Evolutionary conservation across 2,113 vertebrate species (phyloP).

Genomic region (Calyptommatus sinebrachiatus): DNA sequence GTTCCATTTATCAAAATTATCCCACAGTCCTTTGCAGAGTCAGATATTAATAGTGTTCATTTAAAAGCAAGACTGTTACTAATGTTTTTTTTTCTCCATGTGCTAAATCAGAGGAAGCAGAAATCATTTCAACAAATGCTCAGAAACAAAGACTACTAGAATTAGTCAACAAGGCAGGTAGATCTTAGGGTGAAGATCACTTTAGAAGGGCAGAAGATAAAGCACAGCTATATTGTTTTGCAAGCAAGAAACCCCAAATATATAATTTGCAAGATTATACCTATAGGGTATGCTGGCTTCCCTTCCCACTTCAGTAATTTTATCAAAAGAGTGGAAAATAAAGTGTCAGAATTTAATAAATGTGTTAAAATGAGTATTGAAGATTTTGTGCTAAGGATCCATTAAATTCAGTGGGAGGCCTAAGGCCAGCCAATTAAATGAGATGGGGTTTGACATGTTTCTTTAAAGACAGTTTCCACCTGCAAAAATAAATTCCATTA

Average conservation of each 20-base stretch:
- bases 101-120: slow-evolving; percentile 73
- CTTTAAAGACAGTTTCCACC: neutral
- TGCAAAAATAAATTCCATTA: no score
- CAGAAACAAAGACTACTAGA: slow-evolving; percentile 51
- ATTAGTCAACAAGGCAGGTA: slow-evolving; percentile 64
- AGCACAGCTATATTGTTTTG: slow-evolving; percentile 23
- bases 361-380: neutral
- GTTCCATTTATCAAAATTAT: slow-evolving; percentile 82
- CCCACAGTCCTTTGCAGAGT: slow-evolving; percentile 72
- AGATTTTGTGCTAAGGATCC: neutral
- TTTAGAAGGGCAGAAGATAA: slow-evolving; percentile 16
- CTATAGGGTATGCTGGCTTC: neutral
- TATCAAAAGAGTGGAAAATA: neutral
- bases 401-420: neutral
- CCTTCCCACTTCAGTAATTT: neutral
- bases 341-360: neutral
- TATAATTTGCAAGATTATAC: no score
- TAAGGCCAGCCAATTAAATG: neutral
- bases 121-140: slow-evolving; percentile 69
- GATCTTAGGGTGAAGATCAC: slow-evolving; percentile 44
- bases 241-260: slow-evolving; percentile 2
- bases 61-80: slow-evolving; percentile 75
- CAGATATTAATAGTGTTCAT: slow-evolving; percentile 79
- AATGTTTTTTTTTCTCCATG: slow-evolving; percentile 69
- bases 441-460: neutral